These are phyloP conservation scores for Drosophila sulfurigaster DNA, from an alignment of 1,140 invertebrate genomes.

Conservation along the genomic window DNA sequence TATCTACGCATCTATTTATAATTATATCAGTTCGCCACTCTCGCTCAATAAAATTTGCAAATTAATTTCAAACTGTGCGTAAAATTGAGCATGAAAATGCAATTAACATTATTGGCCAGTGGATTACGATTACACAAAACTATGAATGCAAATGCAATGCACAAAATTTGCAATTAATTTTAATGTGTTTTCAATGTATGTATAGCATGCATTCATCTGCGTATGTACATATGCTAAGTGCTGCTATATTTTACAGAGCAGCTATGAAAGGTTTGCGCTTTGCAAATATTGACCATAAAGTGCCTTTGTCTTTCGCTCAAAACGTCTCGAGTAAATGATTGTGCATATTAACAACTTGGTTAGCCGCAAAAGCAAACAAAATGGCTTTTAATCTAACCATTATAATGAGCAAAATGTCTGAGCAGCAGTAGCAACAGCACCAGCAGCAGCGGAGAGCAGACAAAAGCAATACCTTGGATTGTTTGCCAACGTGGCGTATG, in stretches of 20 bases:
- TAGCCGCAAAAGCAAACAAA: constrained; percentile 64
- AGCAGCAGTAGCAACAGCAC: not conserved
- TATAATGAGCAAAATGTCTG: constrained; percentile 53
- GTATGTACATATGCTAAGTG: too few species aligned
- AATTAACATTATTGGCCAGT: constrained; percentile 63
- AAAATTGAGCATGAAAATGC: constrained; percentile 63
- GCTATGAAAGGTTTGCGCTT: constrained; percentile 38
- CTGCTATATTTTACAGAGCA: constrained; percentile 7
- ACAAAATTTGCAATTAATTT: constrained; percentile 56
- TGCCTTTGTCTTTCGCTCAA: constrained; percentile 45
- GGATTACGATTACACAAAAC: constrained; percentile 51
- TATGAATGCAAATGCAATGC: constrained; percentile 28
- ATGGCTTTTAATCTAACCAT: constrained; percentile 65
- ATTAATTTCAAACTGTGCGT: constrained; percentile 51
- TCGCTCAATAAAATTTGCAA: constrained; percentile 49
- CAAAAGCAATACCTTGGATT: constrained; percentile 10
- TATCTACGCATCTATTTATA: constrained; percentile 36
- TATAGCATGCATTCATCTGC: not conserved
- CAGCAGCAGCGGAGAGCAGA: constrained; percentile 4
- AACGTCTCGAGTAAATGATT: constrained; percentile 56
- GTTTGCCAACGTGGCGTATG: constrained; percentile 40
- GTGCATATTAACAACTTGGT: constrained; percentile 64
- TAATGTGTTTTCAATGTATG: constrained; percentile 50
- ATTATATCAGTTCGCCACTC: constrained; percentile 18
- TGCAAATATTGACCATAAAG: constrained; percentile 52